A percentile compares a stretch with the other conserved stretches of the same genome.
Conservation (phyloP, 2,113 vertebrate genomes). For the Semicossyphus pulcher region DNA sequence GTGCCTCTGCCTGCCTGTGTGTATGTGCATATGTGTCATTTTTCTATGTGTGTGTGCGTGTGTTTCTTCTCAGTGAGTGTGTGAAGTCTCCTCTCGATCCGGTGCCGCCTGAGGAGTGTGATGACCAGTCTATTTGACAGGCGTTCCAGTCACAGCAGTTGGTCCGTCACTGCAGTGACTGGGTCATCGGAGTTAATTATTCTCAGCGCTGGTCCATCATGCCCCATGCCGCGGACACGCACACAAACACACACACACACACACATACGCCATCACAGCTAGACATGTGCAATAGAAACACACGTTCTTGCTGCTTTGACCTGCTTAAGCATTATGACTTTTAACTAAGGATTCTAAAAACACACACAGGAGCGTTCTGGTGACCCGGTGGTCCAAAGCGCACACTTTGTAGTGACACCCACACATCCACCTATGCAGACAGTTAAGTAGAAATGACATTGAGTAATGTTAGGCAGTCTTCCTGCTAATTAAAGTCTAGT, state of each 20-base stretch:
- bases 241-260: constrained; percentile 15
- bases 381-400: not conserved
- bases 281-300: constrained; percentile 14
- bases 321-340: constrained; percentile 23
- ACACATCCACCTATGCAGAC: constrained; percentile 8
- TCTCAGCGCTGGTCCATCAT: constrained; percentile 66
- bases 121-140: constrained; percentile 73
- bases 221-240: constrained; percentile 17
- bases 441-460: constrained; percentile 46
- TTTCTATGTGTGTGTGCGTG: constrained; percentile 5
- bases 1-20: not conserved
- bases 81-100: constrained; percentile 21
- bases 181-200: constrained; percentile 81
- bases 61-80: constrained; percentile 2
- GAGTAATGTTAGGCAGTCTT: constrained; percentile 58
- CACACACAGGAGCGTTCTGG: not conserved
- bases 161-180: constrained; percentile 37
- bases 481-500: constrained; percentile 69
- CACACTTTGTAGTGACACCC: no score
- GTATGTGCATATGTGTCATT: not conserved
- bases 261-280: not conserved
- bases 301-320: constrained; percentile 10
- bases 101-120: constrained; percentile 44
- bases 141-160: constrained; percentile 67
- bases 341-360: constrained; percentile 39